Evolutionary conservation across 1,140 invertebrate species (phyloP), one percentile per base, ranked within the genome.

Genomic region (Drosophila repletoides): DNA sequence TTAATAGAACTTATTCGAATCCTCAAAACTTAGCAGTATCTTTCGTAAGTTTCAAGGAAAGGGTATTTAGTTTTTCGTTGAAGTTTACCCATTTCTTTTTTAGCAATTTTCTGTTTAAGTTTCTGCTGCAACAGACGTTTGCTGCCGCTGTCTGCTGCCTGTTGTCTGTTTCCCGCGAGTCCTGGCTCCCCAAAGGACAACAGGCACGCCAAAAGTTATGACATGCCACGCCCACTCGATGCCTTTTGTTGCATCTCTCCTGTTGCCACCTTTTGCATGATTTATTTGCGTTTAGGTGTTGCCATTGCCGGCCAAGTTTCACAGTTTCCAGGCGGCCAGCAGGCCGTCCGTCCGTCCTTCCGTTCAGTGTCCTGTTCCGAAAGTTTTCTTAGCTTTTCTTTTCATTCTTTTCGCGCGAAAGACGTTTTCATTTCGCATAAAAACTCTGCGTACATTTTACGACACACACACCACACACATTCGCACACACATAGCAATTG

Each of bases 241-340:
- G 31, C 9, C 14, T 10, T 33, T 46, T 33, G 10, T 34, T 24
- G 40, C 67, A 55, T 1, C 17, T 49, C 48, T 66, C 49, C 45
- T 33, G 69, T 71, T 71, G 77, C 79, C 77, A 77, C 77, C 79
- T 84, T 76, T 48, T 67, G 61, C 58, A 84, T 84, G 80, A 84
- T 84, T 84, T 84, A 84, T 84, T 67, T 65, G 71, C 72, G 70
- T 65, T 79, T 74, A 56, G 79, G 77, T 74, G 77, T 77, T 61
- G 70, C 59, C 40, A 33, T n/a, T n/a, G n/a, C n/a, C 52, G 43
- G 49, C 70, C 80, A 79, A 36, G 80, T 74, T 70, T 33, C 40
- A 31, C 38, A 12, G 29, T 31, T 34, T 41, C 52, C 51, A 17
- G 15, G 38, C 19, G n/a, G n/a, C n/a, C n/a, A 36, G 29, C 46